Evolutionary conservation across 2,888 invertebrate genomes (phyloP), one percentile per base, ranked within the genome.

Genomic region (Cistogaster globosa): DNA sequence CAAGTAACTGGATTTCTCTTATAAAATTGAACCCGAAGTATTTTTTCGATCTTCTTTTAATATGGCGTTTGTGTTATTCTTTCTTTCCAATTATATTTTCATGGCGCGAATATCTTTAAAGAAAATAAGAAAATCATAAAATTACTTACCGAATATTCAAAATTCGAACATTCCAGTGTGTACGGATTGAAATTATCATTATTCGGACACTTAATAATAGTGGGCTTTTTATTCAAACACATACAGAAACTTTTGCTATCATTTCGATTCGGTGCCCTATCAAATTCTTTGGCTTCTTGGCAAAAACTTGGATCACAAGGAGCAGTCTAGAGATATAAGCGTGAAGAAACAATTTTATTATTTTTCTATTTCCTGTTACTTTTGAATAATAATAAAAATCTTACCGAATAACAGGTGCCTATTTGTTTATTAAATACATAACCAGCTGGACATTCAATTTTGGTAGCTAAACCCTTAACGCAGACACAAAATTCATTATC

Each of bases 241-340:
- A 91, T n/a, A 42, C 91, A 91, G 86, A 91, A 91, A 63, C 88
- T 89, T 2, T 88, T 74, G 4, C 87, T 65, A 62, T 90, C 88
- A 0, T 88, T 88, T 16, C 86, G 87, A 75, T 90, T 88, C 8
- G 68, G 62, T 0, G 86, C 84, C 5, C 83, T 68, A 0, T 60
- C 62, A 71, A 88, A 89, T 5, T 90, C 89, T 0, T 22, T 9
- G 16, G 55, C 22, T 6, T 60, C 42, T 1, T 22, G 55, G 38
- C 91, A 91, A 7, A 71, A 69, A n/a, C 22, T 72, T 0, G 91
- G 91, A 86, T 91, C 90, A 63, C 91, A 91, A 0, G 90, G 87
- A 5, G 90, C 90, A 18, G 87, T 88, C 91, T 91, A 22, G 8
- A 22, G 7, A 2, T 32, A 32, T 51, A 11, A 16, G 48, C 0